These are phyloP conservation scores for Colostygia pectinataria DNA, from an alignment of 2,888 invertebrate genomes.

Conservation along the genomic window DNA sequence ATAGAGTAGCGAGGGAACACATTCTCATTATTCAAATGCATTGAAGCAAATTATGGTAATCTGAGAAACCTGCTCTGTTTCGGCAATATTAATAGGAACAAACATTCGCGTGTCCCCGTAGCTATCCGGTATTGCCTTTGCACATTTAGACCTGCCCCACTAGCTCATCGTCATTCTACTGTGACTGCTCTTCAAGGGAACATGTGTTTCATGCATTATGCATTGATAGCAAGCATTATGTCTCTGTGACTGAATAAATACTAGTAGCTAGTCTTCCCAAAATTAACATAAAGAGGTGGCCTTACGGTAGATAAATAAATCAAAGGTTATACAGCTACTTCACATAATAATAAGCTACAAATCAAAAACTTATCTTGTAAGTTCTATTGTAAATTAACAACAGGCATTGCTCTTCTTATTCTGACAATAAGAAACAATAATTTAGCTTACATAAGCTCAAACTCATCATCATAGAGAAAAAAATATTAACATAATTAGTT, in stretches of 20 bases:
- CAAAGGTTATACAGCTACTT: no score
- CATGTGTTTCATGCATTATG: slow-evolving; percentile 37
- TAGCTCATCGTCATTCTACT: slow-evolving; percentile 35
- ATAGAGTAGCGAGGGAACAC: slow-evolving; percentile 63
- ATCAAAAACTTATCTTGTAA: no score
- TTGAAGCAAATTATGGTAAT: slow-evolving; percentile 82
- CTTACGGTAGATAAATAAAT: background rate
- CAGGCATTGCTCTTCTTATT: no score
- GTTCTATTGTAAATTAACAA: no score
- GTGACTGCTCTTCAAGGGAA: slow-evolving; percentile 32
- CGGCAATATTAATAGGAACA: slow-evolving; percentile 77
- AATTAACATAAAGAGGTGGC: slow-evolving; percentile 29
- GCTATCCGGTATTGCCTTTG: slow-evolving; percentile 46
- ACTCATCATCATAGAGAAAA: no score
- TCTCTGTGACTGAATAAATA: slow-evolving; percentile 28
- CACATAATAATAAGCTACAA: no score
- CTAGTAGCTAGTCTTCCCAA: slow-evolving; percentile 11
- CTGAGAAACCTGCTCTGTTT: slow-evolving; percentile 80
- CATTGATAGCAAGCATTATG: slow-evolving; percentile 33
- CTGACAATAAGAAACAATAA: no score
- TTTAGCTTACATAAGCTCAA: no score
- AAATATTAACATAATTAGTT: no score
- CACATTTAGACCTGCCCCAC: slow-evolving; percentile 40
- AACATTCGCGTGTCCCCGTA: slow-evolving; percentile 55
- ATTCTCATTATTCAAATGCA: slow-evolving; percentile 82